These are phyloP conservation scores for Campylomormyrus numenius DNA, from an alignment of 2,113 vertebrate genomes.

Conservation along the genomic window DNA sequence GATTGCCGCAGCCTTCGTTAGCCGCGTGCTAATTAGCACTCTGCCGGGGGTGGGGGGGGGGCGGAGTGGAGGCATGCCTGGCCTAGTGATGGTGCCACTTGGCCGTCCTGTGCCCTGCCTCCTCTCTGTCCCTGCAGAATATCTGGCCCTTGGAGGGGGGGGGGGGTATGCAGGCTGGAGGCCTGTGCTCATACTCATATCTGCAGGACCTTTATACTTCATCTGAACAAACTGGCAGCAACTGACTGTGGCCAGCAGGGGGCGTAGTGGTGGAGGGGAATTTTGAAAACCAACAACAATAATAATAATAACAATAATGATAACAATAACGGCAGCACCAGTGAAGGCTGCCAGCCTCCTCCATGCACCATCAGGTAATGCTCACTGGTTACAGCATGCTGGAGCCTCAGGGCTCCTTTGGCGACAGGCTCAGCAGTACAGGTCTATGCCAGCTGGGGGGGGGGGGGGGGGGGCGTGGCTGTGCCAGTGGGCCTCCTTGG, in stretches of 20 bases:
- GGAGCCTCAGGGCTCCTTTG: background rate
- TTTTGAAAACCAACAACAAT: background rate
- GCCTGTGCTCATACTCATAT: background rate
- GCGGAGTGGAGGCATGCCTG: slow-evolving; percentile 25
- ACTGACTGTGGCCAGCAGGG: background rate
- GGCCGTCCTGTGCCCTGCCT: background rate
- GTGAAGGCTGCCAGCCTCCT: background rate
- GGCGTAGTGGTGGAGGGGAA: background rate
- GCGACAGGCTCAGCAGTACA: background rate
- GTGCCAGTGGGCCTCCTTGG: slow-evolving; percentile 34
- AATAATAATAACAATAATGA: background rate
- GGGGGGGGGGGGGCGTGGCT: background rate
- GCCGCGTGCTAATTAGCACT: slow-evolving; percentile 37
- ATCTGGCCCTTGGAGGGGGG: background rate
- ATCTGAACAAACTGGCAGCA: background rate
- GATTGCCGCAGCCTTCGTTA: slow-evolving; percentile 37
- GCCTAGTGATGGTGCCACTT: slow-evolving; percentile 12
- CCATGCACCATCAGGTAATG: background rate
- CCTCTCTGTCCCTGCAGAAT: background rate
- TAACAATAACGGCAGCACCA: background rate
- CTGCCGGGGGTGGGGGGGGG: slow-evolving; percentile 27
- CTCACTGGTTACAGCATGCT: background rate
- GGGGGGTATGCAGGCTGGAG: background rate
- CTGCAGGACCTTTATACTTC: background rate
- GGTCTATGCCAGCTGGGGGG: background rate